Evolutionary conservation across 2,113 vertebrate species (phyloP).

Genomic region (Sceloporus tristichus): DNA sequence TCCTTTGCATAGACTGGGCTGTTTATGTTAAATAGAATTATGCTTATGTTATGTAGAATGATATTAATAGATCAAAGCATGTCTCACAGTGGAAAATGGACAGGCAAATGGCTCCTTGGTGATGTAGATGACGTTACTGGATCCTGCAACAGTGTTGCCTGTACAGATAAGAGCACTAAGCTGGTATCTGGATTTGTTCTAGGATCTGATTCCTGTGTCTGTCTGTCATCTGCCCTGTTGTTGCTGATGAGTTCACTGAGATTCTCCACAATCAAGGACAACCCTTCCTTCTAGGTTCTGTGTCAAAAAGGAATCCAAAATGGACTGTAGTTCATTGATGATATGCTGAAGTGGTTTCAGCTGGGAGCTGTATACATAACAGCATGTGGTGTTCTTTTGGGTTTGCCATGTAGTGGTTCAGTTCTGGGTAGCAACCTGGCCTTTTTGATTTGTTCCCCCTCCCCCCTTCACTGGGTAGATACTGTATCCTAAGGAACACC

Average conservation of each 20-base stretch:
- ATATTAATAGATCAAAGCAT: background rate
- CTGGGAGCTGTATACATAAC: background rate
- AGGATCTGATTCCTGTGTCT: background rate
- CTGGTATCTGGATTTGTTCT: background rate
- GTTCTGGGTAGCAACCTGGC: background rate
- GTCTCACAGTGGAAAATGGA: background rate
- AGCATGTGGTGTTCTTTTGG: background rate
- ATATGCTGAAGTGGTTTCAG: background rate
- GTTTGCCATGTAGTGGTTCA: background rate
- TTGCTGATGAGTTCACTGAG: background rate
- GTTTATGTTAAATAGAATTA: background rate
- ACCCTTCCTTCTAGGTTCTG: background rate
- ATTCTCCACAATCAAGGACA: background rate
- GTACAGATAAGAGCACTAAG: background rate
- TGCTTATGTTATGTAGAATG: background rate
- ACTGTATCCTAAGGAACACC: background rate
- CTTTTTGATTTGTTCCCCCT: background rate
- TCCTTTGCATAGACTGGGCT: background rate
- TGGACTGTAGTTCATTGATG: background rate
- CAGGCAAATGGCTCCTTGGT: background rate
- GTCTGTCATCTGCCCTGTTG: background rate
- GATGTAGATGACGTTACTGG: background rate
- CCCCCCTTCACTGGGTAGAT: background rate
- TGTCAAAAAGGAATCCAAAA: background rate
- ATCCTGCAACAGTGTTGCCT: background rate